Evolutionary conservation across 2,113 vertebrate genomes (phyloP), one percentile per base, ranked within the genome.

Genomic region (Rattus rattus): DNA sequence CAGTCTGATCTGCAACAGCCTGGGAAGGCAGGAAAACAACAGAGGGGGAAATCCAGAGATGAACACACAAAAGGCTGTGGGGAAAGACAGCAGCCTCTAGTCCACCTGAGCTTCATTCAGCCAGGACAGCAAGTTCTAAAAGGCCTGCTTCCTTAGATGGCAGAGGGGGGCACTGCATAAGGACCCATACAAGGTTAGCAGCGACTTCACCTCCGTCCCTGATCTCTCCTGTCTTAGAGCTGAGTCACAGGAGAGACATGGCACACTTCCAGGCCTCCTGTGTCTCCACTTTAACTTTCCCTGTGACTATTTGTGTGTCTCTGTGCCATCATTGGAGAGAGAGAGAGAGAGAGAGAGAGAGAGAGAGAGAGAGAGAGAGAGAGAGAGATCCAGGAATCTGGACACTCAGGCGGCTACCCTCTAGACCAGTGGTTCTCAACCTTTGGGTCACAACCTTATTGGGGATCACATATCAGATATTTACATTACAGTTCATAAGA

Each of bases 1-100:
- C 94, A 65, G 7, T 69, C 80, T 95, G 79, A 22, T 79, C 83
- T 69, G 49, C 47, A 69, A 95, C 94, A 92, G 56, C 87, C 87
- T 19, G n/a, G 92, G 56, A 86, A 67, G 28, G 61, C 14, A 17
- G 81, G n/a, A 17, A 43, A 84, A 43, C n/a, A 63, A 22, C 39
- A 63, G n/a, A 63, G 59, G 39, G 33, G 72, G 59, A 84, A 63
- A 84, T 26, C 56, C 56, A 61, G 56, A 83, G 79, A n/a, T 26
- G 54, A 61, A 61, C 56, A 26, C 56, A 61, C 36, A 28, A 61
- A 83, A 83, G n/a, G 7, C 24, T 30, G 81, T 63, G 36, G 59
- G n/a, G 59, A 84, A 63, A 63, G 81, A 84, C 54, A 30, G 28
- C 4, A 19, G 33, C 52, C 52, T 56, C 19, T 36, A 30, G 79